Base-by-base conservation (phyloP, 92 coral and sea anemone species). In the Diadumene lineata region DNA sequence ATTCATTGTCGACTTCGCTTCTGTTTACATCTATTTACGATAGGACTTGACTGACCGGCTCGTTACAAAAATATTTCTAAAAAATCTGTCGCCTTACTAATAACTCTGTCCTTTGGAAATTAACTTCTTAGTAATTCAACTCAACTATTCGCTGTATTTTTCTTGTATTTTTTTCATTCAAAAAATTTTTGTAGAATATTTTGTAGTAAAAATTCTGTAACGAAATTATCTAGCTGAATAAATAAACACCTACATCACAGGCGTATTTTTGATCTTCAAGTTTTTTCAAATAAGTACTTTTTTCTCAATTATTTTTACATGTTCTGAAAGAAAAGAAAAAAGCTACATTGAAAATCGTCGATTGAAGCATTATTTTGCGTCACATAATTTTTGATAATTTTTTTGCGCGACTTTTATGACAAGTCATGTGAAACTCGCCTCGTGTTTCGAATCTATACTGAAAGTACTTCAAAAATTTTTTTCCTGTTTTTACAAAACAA, bases 211-310 rank as follows among this genome's bases (percentile, higher is more conserved):
- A 82, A 73, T 82, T 80, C 16, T 43, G 77, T 31, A 73, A 74
- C 77, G 31, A 70, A 74, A 27, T 87, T 82, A 87, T 91, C 81
- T 84, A 81, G 86, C 86, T 82, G 93, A 64, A 84, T 86, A 91
- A 91, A 91, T 90, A 91, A 91, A 91, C 79, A 77, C 82, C 63
- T 25, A 27, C 71, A 61, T 34, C n/a, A 60, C 77, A 56, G 43
- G 38, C 60, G 79, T 32, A 43, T 74, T 55, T 64, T 64, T 34
- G 56, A 65, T 72, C 64, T 72, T 32, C 25, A 56, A 72, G 22
- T 70, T 72, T 72, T 70, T 72, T 57, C 77, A 56, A 32, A 56
- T 11, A 68, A 27, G 73, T 50, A 66, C 60, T 34, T 57, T 80
- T 74, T 85, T 69, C 50, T 44, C 2, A 32, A 74, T 67, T 61